phyloP scores from a whole-genome alignment of 2,113 vertebrate species.

The Lampris incognitus region DNA sequence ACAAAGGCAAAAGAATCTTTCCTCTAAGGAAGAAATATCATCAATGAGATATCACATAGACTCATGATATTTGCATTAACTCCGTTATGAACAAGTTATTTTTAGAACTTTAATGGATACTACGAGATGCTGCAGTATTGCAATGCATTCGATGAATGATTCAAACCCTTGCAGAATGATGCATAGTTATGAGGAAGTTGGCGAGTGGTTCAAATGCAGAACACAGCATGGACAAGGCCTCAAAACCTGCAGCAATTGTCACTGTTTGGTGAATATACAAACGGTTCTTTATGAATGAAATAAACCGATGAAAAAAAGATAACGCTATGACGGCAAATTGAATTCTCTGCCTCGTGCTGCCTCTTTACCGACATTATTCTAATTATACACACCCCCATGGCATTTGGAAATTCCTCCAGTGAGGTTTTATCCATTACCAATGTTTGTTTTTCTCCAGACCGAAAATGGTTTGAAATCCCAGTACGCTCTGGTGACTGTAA shows the following conservation, averaged over 20 bases:
- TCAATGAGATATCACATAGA: conserved; percentile 51
- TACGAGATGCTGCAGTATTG: conserved; percentile 59
- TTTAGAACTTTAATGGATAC: conserved; percentile 76
- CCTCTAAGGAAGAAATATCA: conserved; percentile 32
- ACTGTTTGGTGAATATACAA: conserved; percentile 36
- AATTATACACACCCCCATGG: conserved; percentile 45
- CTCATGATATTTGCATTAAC: conserved; percentile 60
- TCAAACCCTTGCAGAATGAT: conserved; percentile 67
- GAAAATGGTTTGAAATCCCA: conserved; percentile 24
- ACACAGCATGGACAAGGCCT: conserved; percentile 24
- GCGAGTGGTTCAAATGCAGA: conserved; percentile 41
- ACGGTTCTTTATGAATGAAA: conserved; percentile 18
- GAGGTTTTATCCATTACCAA: conserved; percentile 32
- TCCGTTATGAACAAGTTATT: conserved; percentile 62
- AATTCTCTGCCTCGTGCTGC: conserved; percentile 19
- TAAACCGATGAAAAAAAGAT: neutral
- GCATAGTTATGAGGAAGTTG: conserved; percentile 61
- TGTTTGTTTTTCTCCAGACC: conserved; percentile 18
- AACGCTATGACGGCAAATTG: conserved; percentile 5
- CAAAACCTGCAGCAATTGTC: conserved; percentile 16
- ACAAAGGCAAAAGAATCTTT: neutral
- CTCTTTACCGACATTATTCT: conserved; percentile 17
- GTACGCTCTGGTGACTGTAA: conserved; percentile 26
- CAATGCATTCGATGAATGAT: conserved; percentile 73
- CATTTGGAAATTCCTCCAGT: conserved; percentile 36